Evolutionary conservation across 1,140 invertebrate genomes (phyloP).

Genomic region (Pachyrhynchus sulphureomaculatus): DNA sequence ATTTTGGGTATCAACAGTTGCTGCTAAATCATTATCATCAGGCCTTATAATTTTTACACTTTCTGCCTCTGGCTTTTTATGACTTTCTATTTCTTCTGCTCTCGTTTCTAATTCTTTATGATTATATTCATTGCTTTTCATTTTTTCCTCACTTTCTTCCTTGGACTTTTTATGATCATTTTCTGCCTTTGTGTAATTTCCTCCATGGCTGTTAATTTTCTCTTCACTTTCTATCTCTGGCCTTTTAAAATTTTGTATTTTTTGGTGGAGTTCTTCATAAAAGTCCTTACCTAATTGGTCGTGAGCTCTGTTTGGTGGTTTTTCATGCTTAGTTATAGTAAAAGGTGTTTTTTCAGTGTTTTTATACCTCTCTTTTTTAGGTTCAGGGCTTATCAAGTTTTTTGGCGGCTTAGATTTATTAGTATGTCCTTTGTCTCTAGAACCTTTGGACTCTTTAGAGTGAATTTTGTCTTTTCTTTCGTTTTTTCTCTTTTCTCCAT

Average conservation of each 20-base stretch:
- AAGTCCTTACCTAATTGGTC: neutral
- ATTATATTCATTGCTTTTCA: no score
- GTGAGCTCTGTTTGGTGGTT: conserved; percentile 9
- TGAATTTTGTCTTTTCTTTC: neutral
- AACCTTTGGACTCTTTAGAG: no score
- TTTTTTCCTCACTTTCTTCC: no score
- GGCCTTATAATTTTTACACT: no score
- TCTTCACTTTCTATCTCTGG: neutral
- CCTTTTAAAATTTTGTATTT: neutral
- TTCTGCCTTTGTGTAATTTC: no score
- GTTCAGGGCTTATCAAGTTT: conserved; percentile 13
- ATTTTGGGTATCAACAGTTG: no score
- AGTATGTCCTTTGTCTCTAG: neutral
- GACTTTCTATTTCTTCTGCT: no score
- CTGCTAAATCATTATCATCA: no score
- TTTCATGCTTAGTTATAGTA: neutral
- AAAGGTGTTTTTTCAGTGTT: neutral
- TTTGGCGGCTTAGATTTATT: conserved; percentile 9
- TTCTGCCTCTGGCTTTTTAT: no score
- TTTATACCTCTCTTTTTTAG: neutral
- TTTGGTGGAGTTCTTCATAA: neutral
- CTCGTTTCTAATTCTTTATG: no score
- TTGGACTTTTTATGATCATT: no score
- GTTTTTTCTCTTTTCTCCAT: neutral
- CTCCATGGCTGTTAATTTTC: no score